Base-by-base conservation (phyloP, 2,888 invertebrate genomes). In the Oxytorus armatus region DNA sequence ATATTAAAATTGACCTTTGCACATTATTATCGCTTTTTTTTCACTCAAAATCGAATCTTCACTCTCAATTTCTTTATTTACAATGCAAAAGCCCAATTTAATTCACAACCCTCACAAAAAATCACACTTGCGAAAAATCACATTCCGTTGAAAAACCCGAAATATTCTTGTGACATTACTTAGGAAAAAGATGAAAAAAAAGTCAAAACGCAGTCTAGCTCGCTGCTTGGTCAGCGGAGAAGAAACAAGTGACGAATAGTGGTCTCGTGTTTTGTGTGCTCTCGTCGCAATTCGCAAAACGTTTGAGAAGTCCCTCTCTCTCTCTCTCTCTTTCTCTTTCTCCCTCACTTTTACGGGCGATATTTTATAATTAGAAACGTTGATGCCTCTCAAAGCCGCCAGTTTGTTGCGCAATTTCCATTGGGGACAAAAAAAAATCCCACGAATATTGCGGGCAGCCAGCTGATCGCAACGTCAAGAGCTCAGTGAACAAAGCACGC, bases 351-450 rank as follows among this genome's bases (percentile, higher is more conserved):
- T 79, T 69, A 44, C 79, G 77, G 66, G 66, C 82, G 81, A 82
- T 77, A 86, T 83, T 81, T 88, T 88, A 88, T 88, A 83, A 87
- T 88, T 88, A 88, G 88, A 77, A 77, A 47, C 55, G 33, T 74
- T 69, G 68, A 69, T 51, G 68, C 49, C 44, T 51, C 53, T 39
- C 44, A 16, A 36, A 18, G 72, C 53, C 29, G 53, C 47, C 57
- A 68, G 7, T 61, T 77, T 73, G 83, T 88, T 88, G 88, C 88
- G 87, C 85, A 88, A 88, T 87, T 86, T n/a, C 75, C 79, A 78
- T 69, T 49, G 63, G 61, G 51, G 55, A 55, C 63, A 70, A 80
- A 81, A 59, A 72, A 59, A 79, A 88, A 87, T 86, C 79, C 77
- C 61, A 78, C 79, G 79, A 82, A 77, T 53, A 69, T n/a, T 73